Percentiles rank a stretch among this genome's conserved stretches.
Evolutionary conservation across 2,113 vertebrate genomes (phyloP).

Genomic region (Mungos mungo): DNA sequence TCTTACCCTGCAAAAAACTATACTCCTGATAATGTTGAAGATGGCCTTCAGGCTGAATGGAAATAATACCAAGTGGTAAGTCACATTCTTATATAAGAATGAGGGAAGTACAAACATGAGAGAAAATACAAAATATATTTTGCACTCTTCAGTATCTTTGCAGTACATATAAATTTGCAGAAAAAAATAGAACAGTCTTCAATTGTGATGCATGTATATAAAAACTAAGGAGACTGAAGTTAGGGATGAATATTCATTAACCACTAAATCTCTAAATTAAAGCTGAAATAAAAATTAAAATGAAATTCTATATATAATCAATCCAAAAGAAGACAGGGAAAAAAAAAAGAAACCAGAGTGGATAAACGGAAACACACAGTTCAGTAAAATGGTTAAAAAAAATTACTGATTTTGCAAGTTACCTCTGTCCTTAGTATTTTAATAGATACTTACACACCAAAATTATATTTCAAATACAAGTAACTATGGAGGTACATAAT

Average conservation of each 20-base stretch:
- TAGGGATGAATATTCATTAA: neutral
- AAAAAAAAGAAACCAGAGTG: neutral
- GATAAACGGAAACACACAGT: neutral
- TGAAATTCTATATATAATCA: neutral
- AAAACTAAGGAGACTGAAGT: neutral
- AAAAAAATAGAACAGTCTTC: neutral
- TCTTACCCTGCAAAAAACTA: neutral
- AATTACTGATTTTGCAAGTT: neutral
- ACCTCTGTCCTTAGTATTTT: neutral
- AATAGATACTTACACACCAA: neutral
- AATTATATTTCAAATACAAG: neutral
- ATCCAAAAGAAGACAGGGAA: neutral
- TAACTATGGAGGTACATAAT: neutral
- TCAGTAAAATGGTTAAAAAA: neutral
- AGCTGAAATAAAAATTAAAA: neutral
- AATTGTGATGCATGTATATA: neutral
- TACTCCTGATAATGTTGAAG: neutral
- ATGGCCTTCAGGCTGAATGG: neutral
- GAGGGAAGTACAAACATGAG: neutral
- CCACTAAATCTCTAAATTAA: neutral
- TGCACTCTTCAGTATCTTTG: neutral
- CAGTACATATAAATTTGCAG: neutral
- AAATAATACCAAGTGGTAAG: neutral
- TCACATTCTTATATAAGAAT: neutral
- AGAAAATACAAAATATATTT: neutral